Conservation (phyloP, 1,140 invertebrate genomes). For the Thaumatotibia leucotreta region DNA sequence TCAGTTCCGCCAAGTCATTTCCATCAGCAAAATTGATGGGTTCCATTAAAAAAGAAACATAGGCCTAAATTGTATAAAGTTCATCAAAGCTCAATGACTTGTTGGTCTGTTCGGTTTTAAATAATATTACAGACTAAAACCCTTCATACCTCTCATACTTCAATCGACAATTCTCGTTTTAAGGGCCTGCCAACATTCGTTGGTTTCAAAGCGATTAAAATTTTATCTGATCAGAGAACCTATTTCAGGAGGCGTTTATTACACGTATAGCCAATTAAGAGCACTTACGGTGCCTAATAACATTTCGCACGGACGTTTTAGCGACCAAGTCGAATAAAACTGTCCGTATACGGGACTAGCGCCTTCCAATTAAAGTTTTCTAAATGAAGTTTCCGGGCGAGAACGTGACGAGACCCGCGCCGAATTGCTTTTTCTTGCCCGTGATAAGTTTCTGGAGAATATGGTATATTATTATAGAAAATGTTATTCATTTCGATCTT, state of each 20-base stretch:
- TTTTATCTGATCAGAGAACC: neutral
- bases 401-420: slow-evolving; percentile 27
- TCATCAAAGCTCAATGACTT: neutral
- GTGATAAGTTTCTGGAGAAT: neutral
- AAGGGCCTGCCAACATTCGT: neutral
- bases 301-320: neutral
- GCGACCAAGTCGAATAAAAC: neutral
- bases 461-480: neutral
- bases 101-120: neutral
- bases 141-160: too few relatives aligned
- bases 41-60: neutral
- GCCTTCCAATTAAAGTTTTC: slow-evolving; percentile 59
- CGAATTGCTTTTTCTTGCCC: slow-evolving; percentile 6
- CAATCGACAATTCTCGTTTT: neutral
- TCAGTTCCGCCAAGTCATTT: neutral
- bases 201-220: neutral
- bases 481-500: too few relatives aligned
- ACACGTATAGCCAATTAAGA: slow-evolving; percentile 5
- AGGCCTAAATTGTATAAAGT: neutral
- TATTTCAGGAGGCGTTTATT: neutral
- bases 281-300: slow-evolving; percentile 6
- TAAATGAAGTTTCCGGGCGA: slow-evolving; percentile 28
- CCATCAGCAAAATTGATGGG: neutral
- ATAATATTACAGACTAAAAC: neutral
- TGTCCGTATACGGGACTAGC: slow-evolving; percentile 14